Conservation (phyloP, 2,797 vertebrate genomes). For the Lepus townsendii region DNA sequence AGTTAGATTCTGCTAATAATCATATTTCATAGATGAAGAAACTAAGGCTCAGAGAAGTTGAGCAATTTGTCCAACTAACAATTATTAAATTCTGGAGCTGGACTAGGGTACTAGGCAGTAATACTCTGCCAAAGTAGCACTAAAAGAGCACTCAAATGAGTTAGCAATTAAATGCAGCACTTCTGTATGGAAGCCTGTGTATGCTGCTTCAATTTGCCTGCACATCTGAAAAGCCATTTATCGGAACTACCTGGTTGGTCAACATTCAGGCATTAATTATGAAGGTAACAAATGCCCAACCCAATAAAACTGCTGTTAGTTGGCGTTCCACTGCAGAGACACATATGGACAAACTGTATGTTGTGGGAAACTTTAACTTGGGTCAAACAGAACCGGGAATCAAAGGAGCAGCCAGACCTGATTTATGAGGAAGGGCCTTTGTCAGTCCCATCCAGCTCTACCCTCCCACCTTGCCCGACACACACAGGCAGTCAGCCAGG, state of each 20-base stretch:
- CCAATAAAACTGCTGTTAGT: conserved; percentile 5
- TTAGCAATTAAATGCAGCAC: not conserved
- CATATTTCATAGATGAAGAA: not conserved
- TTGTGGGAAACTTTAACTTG: not conserved
- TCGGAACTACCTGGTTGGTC: not conserved
- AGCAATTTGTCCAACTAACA: not conserved
- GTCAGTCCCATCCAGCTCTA: too few relatives aligned
- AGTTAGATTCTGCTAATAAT: not conserved
- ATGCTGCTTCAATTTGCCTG: not conserved
- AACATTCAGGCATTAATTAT: conserved; percentile 54
- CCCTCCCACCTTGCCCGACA: not conserved
- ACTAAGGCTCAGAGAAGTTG: not conserved
- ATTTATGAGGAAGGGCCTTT: not conserved
- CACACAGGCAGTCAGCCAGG: not conserved
- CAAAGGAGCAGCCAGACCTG: not conserved
- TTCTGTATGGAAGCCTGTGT: not conserved
- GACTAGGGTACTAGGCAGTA: not conserved
- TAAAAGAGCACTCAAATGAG: not conserved
- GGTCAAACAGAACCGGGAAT: not conserved
- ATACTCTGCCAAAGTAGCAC: not conserved
- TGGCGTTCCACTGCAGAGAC: not conserved
- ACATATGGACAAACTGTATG: not conserved
- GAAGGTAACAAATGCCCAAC: conserved; percentile 16
- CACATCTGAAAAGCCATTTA: not conserved
- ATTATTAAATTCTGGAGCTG: not conserved